Percentiles rank a stretch among this genome's conserved stretches.
Conservation (phyloP, 2,797 vertebrate genomes). For the Lacerta bilineata region DNA sequence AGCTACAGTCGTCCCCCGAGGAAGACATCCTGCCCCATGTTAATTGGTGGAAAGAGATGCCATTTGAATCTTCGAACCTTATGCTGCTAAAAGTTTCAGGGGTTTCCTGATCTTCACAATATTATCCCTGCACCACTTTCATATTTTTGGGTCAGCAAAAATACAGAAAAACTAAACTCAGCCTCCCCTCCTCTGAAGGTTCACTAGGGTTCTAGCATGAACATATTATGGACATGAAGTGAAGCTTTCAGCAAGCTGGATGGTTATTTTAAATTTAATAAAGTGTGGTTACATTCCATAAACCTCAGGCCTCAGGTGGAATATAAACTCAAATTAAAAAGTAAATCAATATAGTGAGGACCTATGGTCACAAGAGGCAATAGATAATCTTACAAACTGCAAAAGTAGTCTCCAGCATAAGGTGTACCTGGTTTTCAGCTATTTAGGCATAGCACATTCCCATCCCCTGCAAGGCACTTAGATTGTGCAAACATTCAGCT, state of each 20-base stretch:
- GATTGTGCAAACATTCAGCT: neutral
- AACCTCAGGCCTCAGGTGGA: conserved; percentile 39
- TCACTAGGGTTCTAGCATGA: neutral
- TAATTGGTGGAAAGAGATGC: neutral
- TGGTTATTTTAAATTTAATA: conserved; percentile 35
- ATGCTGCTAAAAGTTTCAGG: neutral
- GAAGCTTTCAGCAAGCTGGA: neutral
- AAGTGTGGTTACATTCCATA: conserved; percentile 35
- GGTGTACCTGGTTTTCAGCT: neutral
- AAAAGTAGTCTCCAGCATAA: neutral
- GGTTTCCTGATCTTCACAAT: neutral
- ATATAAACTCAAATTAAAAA: conserved; percentile 39
- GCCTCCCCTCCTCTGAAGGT: neutral
- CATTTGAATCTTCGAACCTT: neutral
- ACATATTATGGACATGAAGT: neutral
- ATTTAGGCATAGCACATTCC: neutral
- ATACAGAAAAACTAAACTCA: neutral
- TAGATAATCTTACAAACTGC: conserved; percentile 29
- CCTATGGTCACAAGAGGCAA: conserved; percentile 15
- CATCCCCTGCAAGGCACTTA: neutral
- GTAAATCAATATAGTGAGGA: conserved; percentile 33
- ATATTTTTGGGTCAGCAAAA: neutral
- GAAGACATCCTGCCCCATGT: neutral
- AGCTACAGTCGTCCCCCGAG: neutral
- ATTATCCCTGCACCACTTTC: neutral